Conservation (phyloP, 2,113 vertebrate species). For the Indicator maculatus region DNA sequence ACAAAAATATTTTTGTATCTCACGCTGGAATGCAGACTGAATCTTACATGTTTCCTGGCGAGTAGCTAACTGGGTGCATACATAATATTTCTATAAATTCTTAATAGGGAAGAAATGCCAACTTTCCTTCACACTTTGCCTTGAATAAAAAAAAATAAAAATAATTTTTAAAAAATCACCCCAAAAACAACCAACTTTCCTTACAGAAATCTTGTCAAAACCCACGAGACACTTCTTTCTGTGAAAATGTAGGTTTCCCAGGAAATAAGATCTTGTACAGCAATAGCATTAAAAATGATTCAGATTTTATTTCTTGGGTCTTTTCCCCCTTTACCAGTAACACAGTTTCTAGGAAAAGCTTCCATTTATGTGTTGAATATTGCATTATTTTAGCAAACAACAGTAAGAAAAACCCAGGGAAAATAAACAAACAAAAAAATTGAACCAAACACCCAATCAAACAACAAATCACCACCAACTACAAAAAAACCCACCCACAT, state of each 20-base stretch:
- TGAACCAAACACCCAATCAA: neutral
- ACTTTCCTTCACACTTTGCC: neutral
- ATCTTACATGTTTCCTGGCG: neutral
- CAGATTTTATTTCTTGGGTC: neutral
- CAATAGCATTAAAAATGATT: neutral
- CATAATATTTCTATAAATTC: neutral
- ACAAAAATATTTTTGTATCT: neutral
- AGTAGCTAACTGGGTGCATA: neutral
- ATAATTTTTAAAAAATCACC: neutral
- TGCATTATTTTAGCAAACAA: neutral
- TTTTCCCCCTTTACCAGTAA: neutral
- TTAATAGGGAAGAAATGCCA: neutral
- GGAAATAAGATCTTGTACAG: neutral
- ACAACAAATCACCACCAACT: rapidly evolving
- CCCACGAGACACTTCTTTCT: neutral
- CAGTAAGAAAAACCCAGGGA: rapidly evolving
- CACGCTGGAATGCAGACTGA: neutral
- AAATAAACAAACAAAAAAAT: neutral
- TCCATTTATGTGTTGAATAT: neutral
- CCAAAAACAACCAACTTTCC: neutral
- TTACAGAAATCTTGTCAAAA: neutral
- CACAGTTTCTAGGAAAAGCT: neutral
- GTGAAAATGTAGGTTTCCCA: neutral
- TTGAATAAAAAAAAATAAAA: neutral
- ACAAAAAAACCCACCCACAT: neutral